A percentile compares a stretch with the other conserved stretches of the same genome.
Conservation (phyloP, 2,888 invertebrate species). For the Podabrus alpinus region DNA sequence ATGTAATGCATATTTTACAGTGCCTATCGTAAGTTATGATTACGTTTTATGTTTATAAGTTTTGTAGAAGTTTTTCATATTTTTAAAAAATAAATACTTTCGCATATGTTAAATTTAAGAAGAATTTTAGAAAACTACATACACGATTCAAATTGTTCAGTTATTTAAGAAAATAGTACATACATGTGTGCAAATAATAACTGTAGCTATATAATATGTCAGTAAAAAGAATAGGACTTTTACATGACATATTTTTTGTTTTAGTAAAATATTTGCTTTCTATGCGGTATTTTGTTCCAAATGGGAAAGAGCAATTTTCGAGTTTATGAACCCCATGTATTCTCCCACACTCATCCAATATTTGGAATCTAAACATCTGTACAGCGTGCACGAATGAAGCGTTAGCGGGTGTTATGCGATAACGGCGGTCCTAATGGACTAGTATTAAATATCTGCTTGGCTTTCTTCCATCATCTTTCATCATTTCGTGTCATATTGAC, state of each 20-base stretch:
- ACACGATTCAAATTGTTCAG: neutral
- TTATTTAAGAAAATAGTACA: neutral
- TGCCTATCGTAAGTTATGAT: neutral
- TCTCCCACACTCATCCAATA: constrained; percentile 29
- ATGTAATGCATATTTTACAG: neutral
- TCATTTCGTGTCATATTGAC: constrained; percentile 49
- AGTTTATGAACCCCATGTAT: constrained; percentile 22
- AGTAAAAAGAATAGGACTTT: constrained; percentile 4
- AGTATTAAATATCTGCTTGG: constrained; percentile 51
- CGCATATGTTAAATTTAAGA: too few species aligned
- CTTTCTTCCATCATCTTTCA: constrained; percentile 51
- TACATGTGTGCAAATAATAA: neutral
- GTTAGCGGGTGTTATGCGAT: constrained; percentile 35
- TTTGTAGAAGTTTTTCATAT: too few species aligned
- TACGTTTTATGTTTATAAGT: too few species aligned
- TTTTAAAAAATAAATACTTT: too few species aligned
- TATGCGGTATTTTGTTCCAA: constrained; percentile 24
- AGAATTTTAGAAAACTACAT: neutral
- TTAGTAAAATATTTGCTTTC: constrained; percentile 23
- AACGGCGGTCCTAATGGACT: constrained; percentile 49
- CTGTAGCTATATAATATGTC: constrained; percentile 6
- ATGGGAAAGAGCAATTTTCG: constrained; percentile 25
- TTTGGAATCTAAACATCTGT: constrained; percentile 33
- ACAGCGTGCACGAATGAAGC: constrained; percentile 27
- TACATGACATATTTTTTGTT: constrained; percentile 13